Conservation (phyloP, 2,797 vertebrate genomes). For the Pristis pectinata region DNA sequence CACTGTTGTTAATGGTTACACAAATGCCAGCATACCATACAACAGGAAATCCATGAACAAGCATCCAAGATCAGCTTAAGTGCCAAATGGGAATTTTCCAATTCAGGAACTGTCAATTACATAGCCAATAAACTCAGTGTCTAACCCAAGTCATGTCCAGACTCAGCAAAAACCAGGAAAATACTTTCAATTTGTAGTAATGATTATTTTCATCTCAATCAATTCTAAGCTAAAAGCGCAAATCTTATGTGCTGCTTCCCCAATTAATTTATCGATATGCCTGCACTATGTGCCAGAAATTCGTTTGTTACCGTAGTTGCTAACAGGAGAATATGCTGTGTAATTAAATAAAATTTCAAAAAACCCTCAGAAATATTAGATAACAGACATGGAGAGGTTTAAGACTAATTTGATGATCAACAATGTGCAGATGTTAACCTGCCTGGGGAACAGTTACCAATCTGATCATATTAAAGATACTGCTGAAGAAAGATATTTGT, state of each 20-base stretch:
- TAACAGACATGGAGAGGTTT: background rate
- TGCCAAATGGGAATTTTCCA: background rate
- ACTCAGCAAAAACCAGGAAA: background rate
- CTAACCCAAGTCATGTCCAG: background rate
- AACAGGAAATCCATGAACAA: background rate
- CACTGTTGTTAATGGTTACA: background rate
- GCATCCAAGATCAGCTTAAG: background rate
- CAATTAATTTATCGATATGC: background rate
- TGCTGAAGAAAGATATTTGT: background rate
- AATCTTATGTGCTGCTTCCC: background rate
- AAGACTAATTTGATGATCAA: background rate
- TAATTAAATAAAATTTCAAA: background rate
- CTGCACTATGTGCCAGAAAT: background rate
- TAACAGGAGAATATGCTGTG: background rate
- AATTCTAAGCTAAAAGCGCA: background rate
- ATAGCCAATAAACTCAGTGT: background rate
- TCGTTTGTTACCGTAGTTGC: background rate
- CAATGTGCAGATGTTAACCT: background rate
- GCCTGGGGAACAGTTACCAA: background rate
- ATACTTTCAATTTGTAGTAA: background rate
- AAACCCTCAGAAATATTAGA: background rate
- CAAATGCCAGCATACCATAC: background rate
- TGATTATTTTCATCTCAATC: background rate
- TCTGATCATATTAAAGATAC: background rate
- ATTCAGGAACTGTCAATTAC: background rate